Evolutionary conservation across 2,888 invertebrate genomes (phyloP).

Genomic region (Coelinius sp.): DNA sequence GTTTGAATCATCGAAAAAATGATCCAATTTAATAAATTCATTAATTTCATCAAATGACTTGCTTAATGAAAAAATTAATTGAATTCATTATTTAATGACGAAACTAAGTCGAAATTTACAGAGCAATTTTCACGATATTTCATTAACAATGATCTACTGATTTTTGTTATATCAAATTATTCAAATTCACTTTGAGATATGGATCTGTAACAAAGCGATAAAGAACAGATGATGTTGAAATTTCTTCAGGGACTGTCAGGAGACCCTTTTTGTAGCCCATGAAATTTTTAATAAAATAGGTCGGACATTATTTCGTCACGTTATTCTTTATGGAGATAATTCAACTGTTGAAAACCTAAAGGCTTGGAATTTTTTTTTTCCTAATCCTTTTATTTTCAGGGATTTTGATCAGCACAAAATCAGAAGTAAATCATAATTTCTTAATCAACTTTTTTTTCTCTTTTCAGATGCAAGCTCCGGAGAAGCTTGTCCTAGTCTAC

Average conservation of each 20-base stretch:
- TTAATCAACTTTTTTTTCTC: conserved; percentile 9
- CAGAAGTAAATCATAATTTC: background rate
- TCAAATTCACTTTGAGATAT: background rate
- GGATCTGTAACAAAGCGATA: background rate
- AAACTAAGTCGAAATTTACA: background rate
- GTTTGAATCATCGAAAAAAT: conserved; percentile 29
- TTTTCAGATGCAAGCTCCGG: conserved; percentile 56
- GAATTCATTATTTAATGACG: background rate
- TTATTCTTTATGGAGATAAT: too few relatives aligned
- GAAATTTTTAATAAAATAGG: background rate
- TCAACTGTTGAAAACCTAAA: too few relatives aligned
- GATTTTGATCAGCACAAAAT: too few relatives aligned
- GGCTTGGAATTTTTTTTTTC: too few relatives aligned
- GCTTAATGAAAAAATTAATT: background rate
- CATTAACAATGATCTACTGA: background rate
- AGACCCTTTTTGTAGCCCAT: background rate
- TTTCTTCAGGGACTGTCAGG: background rate
- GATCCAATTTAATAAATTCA: background rate
- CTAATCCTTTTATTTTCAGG: too few relatives aligned
- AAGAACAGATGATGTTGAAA: background rate
- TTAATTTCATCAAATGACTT: background rate
- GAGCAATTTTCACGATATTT: background rate
- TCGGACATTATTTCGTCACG: too few relatives aligned
- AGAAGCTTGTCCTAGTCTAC: conserved; percentile 46
- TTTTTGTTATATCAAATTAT: background rate